Evolutionary conservation across 1,140 invertebrate genomes (phyloP), one percentile per base, ranked within the genome.

Genomic region (Paralvinella palmiformis): DNA sequence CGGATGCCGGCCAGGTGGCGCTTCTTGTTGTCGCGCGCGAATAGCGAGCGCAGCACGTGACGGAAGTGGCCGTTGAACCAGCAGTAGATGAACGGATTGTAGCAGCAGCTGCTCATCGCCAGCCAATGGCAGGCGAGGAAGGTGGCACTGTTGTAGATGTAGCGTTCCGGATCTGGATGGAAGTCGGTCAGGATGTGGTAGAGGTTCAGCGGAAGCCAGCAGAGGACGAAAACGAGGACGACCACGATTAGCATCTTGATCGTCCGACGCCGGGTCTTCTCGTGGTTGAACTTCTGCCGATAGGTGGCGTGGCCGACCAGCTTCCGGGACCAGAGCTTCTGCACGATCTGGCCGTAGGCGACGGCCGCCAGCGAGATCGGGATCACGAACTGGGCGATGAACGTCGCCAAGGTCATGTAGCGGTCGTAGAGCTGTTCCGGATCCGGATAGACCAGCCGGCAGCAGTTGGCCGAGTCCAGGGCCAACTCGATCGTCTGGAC

Each of bases 41-140:
- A 15, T 44, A 44, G 13, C 37, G n/a, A 15, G 17, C 24, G 50
- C 13, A 57, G 27, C 55, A 31, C 29, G 7, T 57, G 29, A 20
- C 76, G 56, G 64, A 80, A 80, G 37, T 72, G 70, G 53, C 79
- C 76, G 68, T 84, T 83, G 17, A 85, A 70, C 79, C 83, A 80
- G 61, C 83, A 84, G 67, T 85, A 85, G 5, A 85, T 73, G 62
- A 85, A 79, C 0, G 84, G 84, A 68, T 85, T 85, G 64, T 81
- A 82, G 58, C 83, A 82, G 5, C 84, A 84, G 57, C 82, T 83
- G 58, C 80, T 83, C 74, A 85, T 83, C 3, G 84, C 83, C 22
- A 84, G 73, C 69, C 81, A 82, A 69, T 85, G 84, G 24, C 80
- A 82, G 45, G 79, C 68, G 48, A 85, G 82, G 62, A 83, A 84